Evolutionary conservation across 64 coral and sea anemone species (phyloP).

Genomic region (Porites australiensis): DNA sequence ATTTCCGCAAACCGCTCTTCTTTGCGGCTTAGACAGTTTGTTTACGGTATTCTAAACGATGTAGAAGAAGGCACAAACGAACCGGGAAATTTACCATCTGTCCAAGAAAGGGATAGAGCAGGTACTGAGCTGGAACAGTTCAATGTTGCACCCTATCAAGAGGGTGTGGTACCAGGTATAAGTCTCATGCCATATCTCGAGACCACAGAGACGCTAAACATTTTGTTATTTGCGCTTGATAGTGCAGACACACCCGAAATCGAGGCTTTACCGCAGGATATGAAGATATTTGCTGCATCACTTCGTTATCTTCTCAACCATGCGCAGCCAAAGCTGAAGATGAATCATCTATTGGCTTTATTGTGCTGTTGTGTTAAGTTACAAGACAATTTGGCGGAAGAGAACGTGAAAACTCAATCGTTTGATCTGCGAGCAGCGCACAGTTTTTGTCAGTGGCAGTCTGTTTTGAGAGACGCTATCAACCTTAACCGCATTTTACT

Average conservation of each 20-base stretch:
- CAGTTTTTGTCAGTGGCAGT: slow-evolving; percentile 91
- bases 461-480: slow-evolving; percentile 65
- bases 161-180: slow-evolving; percentile 39
- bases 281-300: slow-evolving; percentile 62
- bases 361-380: slow-evolving; percentile 13
- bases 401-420: neutral
- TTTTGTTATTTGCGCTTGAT: slow-evolving; percentile 40
- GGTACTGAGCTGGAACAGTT: no score
- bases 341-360: slow-evolving; percentile 15
- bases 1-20: slow-evolving; percentile 65
- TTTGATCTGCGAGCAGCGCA: slow-evolving; percentile 58
- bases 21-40: slow-evolving; percentile 42
- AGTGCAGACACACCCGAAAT: slow-evolving; percentile 22
- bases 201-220: neutral
- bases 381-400: neutral
- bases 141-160: slow-evolving; percentile 27
- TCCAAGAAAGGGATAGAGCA: slow-evolving; percentile 72
- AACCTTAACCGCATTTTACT: slow-evolving; percentile 49
- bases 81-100: neutral
- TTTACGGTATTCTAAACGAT: slow-evolving; percentile 68
- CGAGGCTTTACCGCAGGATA: slow-evolving; percentile 4
- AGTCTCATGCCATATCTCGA: slow-evolving; percentile 21
- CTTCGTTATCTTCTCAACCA: slow-evolving; percentile 55
- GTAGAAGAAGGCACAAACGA: neutral
- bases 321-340: slow-evolving; percentile 24